These are phyloP conservation scores for Spilosoma lubricipeda DNA, from an alignment of 2,888 invertebrate genomes.

Conservation along the genomic window DNA sequence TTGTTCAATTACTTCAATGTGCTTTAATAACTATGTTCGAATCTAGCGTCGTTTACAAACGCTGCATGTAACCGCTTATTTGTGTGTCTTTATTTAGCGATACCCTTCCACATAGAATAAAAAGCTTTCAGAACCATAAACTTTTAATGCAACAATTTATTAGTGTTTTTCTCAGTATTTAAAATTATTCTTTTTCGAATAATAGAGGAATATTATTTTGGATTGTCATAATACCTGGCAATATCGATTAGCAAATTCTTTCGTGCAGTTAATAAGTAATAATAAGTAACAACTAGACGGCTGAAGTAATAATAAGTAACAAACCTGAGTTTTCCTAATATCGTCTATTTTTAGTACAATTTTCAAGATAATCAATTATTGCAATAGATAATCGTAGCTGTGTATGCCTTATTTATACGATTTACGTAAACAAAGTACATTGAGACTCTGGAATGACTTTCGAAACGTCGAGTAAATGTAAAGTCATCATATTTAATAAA, in stretches of 20 bases:
- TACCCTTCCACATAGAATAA: not conserved
- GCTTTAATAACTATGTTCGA: slow-evolving; percentile 52
- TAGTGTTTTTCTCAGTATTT: not conserved
- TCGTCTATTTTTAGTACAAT: not conserved
- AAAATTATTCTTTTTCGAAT: not conserved
- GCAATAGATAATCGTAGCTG: not conserved
- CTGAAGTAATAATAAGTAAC: not conserved
- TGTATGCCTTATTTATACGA: not conserved
- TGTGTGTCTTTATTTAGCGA: slow-evolving; percentile 1
- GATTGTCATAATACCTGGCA: not conserved
- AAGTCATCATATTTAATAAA: slow-evolving; percentile 1
- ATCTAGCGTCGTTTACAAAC: not conserved
- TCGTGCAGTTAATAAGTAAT: not conserved
- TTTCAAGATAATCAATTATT: not conserved
- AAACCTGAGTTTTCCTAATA: not conserved
- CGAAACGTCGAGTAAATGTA: not conserved
- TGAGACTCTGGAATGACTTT: not conserved
- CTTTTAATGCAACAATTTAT: not conserved
- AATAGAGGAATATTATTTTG: not conserved
- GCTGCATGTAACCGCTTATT: slow-evolving; percentile 6
- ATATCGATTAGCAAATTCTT: not conserved
- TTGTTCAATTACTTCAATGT: slow-evolving; percentile 65
- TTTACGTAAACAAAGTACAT: not conserved
- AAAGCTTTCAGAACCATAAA: slow-evolving; percentile 1
- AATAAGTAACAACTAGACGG: not conserved